phyloP scores from a whole-genome alignment of 2,888 invertebrate genomes.

The Harpalus rubripes region DNA sequence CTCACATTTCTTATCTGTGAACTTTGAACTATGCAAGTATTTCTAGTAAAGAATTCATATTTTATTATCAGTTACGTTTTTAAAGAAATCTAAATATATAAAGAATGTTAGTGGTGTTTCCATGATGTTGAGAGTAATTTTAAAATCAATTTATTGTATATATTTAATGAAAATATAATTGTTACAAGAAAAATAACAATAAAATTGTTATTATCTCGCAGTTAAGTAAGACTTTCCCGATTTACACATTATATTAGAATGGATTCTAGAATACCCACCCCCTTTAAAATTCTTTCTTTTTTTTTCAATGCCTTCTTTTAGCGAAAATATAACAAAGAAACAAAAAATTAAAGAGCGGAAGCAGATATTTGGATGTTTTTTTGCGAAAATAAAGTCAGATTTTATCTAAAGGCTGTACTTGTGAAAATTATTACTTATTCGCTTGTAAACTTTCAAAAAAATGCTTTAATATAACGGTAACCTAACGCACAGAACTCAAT shows the following conservation, averaged over 20 bases:
- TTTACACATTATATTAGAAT: constrained; percentile 4
- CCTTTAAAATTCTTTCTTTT: too few species aligned
- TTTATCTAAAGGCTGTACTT: too few species aligned
- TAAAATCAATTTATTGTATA: constrained; percentile 64
- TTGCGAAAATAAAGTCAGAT: too few species aligned
- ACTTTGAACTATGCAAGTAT: constrained; percentile 56
- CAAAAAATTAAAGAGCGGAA: too few species aligned
- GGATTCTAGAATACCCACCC: too few species aligned
- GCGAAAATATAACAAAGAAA: too few species aligned
- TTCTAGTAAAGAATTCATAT: constrained; percentile 53
- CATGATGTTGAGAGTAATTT: constrained; percentile 64
- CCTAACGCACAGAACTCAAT: too few species aligned
- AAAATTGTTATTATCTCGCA: constrained; percentile 58
- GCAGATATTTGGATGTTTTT: too few species aligned
- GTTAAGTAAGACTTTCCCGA: constrained; percentile 5
- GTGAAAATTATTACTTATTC: too few species aligned
- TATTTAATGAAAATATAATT: constrained; percentile 67
- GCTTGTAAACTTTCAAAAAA: too few species aligned
- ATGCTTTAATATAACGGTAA: too few species aligned
- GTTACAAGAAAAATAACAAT: constrained; percentile 64
- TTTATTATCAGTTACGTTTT: constrained; percentile 61
- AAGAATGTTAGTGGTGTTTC: constrained; percentile 66
- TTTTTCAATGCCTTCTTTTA: too few species aligned
- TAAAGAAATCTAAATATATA: constrained; percentile 59
- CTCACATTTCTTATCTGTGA: constrained; percentile 61